Conservation (phyloP, 2,113 vertebrate species). For the Pterocles orientalis region DNA sequence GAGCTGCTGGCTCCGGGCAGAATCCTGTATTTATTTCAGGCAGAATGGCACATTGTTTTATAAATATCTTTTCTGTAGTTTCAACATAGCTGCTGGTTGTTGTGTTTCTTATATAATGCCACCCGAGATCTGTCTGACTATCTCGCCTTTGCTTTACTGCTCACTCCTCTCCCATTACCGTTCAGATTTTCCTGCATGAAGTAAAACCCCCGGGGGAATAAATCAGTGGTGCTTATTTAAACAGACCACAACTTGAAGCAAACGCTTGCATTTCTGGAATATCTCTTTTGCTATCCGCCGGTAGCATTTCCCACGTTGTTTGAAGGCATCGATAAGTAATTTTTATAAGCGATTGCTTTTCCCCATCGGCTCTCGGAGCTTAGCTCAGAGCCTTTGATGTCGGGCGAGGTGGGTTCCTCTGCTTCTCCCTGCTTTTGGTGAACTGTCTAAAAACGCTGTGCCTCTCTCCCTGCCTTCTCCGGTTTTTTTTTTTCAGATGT, state of each 20-base stretch:
- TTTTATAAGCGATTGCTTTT: background rate
- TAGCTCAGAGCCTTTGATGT: background rate
- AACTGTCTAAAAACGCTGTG: background rate
- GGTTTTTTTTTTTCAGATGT: slow-evolving; percentile 79
- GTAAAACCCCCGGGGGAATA: slow-evolving; percentile 18
- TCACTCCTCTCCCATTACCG: slow-evolving; percentile 12
- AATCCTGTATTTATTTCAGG: slow-evolving; percentile 56
- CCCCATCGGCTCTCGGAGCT: background rate
- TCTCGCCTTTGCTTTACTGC: background rate
- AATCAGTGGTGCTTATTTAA: slow-evolving; percentile 45
- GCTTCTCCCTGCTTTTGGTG: background rate
- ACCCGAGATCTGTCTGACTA: slow-evolving; percentile 11
- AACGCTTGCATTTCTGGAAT: background rate
- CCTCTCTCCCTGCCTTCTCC: slow-evolving; percentile 16
- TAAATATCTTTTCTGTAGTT: slow-evolving; percentile 60
- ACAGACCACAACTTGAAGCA: slow-evolving; percentile 12
- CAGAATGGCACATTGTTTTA: slow-evolving; percentile 58
- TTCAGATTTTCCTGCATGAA: slow-evolving; percentile 48
- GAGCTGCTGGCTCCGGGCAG: background rate
- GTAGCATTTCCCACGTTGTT: accelerated
- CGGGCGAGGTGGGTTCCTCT: background rate
- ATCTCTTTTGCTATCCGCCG: background rate
- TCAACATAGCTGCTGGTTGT: slow-evolving; percentile 43
- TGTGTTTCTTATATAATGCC: slow-evolving; percentile 60
- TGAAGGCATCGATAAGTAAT: background rate